phyloP scores from a whole-genome alignment of 2,888 invertebrate species.

The Xylota segnis region DNA sequence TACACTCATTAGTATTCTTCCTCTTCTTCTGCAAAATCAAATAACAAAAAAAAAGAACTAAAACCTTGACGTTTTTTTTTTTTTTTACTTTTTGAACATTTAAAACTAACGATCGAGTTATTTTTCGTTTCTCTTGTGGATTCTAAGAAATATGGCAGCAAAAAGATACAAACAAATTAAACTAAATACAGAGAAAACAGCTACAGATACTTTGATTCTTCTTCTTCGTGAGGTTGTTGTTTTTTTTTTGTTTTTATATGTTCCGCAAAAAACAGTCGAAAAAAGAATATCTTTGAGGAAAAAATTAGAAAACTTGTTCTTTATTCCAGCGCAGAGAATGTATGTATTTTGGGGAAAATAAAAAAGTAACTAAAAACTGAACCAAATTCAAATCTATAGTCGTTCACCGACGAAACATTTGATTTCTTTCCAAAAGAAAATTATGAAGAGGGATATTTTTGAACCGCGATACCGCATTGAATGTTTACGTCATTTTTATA shows the following conservation, averaged over 20 bases:
- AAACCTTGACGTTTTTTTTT: constrained; percentile 27
- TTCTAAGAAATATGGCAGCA: constrained; percentile 51
- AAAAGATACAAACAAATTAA: constrained; percentile 63
- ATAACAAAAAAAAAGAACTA: constrained; percentile 17
- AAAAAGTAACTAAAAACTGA: constrained; percentile 9
- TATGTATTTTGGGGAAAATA: constrained; percentile 29
- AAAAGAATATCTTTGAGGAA: constrained; percentile 2
- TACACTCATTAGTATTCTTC: constrained; percentile 63
- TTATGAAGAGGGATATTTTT: constrained; percentile 47
- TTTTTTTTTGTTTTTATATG: constrained; percentile 11
- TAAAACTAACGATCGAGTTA: constrained; percentile 59
- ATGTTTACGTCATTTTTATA: constrained; percentile 63
- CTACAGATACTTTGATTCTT: constrained; percentile 14
- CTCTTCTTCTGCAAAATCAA: constrained; percentile 50
- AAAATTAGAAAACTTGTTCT: constrained; percentile 66
- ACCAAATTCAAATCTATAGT: constrained; percentile 12
- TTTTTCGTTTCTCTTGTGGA: constrained; percentile 48
- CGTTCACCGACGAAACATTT: constrained; percentile 13
- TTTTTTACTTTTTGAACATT: constrained; percentile 35
- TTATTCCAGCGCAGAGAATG: constrained; percentile 33
- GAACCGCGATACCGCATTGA: constrained; percentile 42
- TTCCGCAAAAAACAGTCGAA: constrained; percentile 49
- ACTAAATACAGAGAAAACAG: constrained; percentile 24
- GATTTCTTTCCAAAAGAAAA: constrained; percentile 14
- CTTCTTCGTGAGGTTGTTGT: background rate